Evolutionary conservation across 2,113 vertebrate genomes (phyloP), one percentile per base, ranked within the genome.

Genomic region (Chaetops frenatus): DNA sequence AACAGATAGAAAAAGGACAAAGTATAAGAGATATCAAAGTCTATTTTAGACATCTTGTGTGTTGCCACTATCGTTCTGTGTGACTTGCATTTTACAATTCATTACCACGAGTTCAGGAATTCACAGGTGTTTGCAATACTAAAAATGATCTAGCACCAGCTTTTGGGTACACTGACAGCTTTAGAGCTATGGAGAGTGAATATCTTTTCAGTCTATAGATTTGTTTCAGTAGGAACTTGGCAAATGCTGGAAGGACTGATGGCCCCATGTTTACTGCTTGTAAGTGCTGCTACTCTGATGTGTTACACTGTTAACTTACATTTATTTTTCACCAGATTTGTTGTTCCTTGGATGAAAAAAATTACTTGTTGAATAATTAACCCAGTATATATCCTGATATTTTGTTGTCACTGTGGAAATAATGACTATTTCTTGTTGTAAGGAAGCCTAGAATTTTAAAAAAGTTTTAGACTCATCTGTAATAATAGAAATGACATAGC

Each of bases 141-240:
- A 71, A 81, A 90, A 94, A 29, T 48, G 24, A 56, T 8, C 18
- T 65, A 77, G 5, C 15, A 76, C 6, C 17, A 69, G 24, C 22
- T 88, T 80, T 82, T 22, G 21, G 20, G 11, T 53, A 35, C 33
- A 28, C 14, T 51, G 13, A 15, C 35, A 56, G 9, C 28, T 72
- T 56, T 56, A 61, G 29, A 36, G 35, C 33, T 47, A 7, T 27
- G 25, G 47, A 74, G 27, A 28, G 18, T 11, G 16, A 81, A 67
- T 25, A 47, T 14, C 5, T 24, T 62, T 81, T 87, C 0, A 0
- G 25, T 72, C 22, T 22, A 3, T 12, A 31, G 15, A 12, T 81
- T 64, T 67, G 8, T 78, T 94, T 91, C 65, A 31, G 35, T 15
- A 44, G 12, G 16, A 62, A 51, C 24, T 60, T 10, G 2, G 31